These are phyloP conservation scores for Cybosia mesomella DNA, from an alignment of 2,888 invertebrate genomes.

Conservation along the genomic window DNA sequence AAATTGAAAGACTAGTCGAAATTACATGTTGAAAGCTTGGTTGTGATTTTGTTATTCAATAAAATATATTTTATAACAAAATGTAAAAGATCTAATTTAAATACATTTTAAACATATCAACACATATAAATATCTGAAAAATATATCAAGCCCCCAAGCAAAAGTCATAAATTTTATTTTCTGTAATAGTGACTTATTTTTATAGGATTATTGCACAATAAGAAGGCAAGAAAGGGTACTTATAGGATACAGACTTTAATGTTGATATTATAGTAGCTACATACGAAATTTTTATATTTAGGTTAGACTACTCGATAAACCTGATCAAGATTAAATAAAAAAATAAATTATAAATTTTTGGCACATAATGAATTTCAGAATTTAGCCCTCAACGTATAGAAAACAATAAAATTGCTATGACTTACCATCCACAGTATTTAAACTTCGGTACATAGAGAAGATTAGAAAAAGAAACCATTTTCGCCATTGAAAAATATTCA, in stretches of 20 bases:
- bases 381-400: neutral
- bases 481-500: slow-evolving; percentile 70
- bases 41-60: neutral
- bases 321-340: neutral
- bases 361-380: neutral
- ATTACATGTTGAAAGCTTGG: neutral
- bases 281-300: neutral
- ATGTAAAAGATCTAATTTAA: too few species aligned
- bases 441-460: slow-evolving; percentile 64
- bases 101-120: too few species aligned
- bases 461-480: slow-evolving; percentile 74
- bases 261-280: too few species aligned
- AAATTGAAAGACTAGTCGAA: neutral
- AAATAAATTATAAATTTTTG: neutral
- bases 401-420: slow-evolving; percentile 23
- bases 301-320: neutral
- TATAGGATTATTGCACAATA: neutral
- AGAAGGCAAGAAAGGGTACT: neutral
- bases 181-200: neutral
- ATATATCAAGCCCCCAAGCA: neutral
- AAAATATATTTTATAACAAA: too few species aligned
- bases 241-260: neutral
- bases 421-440: slow-evolving; percentile 75
- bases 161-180: neutral
- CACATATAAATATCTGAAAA: neutral